Evolutionary conservation across 2,113 vertebrate species (phyloP).

Genomic region (Prinia subflava): DNA sequence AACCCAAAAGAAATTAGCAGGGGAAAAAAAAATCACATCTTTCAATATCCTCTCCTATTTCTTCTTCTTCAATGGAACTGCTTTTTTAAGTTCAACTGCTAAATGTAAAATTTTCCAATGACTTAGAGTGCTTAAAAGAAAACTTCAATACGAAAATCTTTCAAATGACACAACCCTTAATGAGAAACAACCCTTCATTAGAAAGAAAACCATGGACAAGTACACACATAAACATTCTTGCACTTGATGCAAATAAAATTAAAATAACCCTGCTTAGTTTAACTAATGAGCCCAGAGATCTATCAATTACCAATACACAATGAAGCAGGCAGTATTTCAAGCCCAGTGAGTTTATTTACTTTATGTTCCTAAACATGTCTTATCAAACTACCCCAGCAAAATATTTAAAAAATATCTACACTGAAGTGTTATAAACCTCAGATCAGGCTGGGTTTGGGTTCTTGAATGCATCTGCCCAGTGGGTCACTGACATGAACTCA

Average conservation of each 20-base stretch:
- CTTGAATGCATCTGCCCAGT: not conserved
- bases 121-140: fast-evolving
- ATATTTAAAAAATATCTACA: not conserved
- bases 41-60: not conserved
- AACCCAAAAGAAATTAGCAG: not conserved
- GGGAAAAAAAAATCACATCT: not conserved
- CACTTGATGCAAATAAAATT: not conserved
- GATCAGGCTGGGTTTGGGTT: not conserved
- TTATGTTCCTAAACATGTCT: not conserved
- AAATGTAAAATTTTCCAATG: not conserved
- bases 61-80: not conserved
- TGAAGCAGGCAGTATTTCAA: not conserved
- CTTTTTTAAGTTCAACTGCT: not conserved
- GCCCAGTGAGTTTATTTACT: not conserved
- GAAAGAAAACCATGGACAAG: not conserved
- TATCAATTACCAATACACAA: not conserved
- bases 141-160: not conserved
- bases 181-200: not conserved
- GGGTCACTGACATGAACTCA: not conserved
- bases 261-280: not conserved
- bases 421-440: not conserved
- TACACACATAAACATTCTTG: not conserved
- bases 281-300: not conserved
- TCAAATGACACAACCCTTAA: not conserved
- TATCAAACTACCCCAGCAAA: not conserved